Percentiles rank a stretch among this genome's conserved stretches.
Evolutionary conservation across 2,888 invertebrate species (phyloP).

Genomic region (Agriopis aurantiaria): DNA sequence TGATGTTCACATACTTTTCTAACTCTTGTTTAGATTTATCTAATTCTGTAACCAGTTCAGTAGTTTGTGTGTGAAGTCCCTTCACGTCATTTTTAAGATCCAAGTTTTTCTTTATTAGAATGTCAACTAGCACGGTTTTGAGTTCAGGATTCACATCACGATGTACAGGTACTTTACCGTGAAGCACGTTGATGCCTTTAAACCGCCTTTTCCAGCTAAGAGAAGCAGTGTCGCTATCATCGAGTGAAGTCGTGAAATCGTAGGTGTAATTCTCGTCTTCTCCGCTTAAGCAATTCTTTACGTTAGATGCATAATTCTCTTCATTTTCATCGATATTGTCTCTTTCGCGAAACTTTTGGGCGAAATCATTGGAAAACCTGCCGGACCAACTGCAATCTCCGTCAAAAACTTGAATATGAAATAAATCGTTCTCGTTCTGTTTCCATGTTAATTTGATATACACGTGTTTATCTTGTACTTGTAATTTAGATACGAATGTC

Average conservation of each 20-base stretch:
- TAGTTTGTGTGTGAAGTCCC: constrained; percentile 45
- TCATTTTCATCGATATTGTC: constrained; percentile 56
- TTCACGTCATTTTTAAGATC: constrained; percentile 51
- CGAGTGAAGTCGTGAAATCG: constrained; percentile 48
- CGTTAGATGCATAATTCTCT: constrained; percentile 59
- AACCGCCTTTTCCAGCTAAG: constrained; percentile 70
- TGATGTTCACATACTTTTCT: constrained; percentile 62
- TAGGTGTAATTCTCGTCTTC: constrained; percentile 49
- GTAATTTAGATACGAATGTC: constrained; percentile 57
- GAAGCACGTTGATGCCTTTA: constrained; percentile 53
- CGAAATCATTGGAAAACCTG: constrained; percentile 58
- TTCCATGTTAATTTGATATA: constrained; percentile 67
- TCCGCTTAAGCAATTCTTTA: constrained; percentile 53
- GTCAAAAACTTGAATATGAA: constrained; percentile 65
- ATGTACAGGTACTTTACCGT: constrained; percentile 62
- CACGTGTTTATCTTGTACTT: constrained; percentile 49
- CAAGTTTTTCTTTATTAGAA: constrained; percentile 63
- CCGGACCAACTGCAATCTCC: constrained; percentile 67
- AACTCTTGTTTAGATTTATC: constrained; percentile 62
- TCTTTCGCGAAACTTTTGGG: constrained; percentile 54
- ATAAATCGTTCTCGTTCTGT: constrained; percentile 57
- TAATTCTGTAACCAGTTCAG: constrained; percentile 53
- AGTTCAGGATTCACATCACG: constrained; percentile 46
- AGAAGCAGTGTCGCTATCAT: constrained; percentile 48
- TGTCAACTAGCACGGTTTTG: constrained; percentile 63